Conservation (phyloP, 2,888 invertebrate species). For the Erynnis tages region DNA sequence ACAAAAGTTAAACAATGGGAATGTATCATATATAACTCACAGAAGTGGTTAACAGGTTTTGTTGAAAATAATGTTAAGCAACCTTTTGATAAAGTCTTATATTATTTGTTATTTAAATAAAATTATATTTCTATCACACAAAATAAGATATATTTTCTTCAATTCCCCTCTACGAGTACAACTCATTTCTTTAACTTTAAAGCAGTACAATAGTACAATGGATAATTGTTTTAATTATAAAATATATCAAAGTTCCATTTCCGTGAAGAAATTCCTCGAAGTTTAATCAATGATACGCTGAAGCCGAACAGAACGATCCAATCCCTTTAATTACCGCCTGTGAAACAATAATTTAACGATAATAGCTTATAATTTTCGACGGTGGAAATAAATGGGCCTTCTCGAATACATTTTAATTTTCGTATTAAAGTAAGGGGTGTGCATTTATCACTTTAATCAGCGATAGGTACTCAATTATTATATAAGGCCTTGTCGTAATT, state of each 20-base stretch:
- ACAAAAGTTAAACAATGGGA: no score
- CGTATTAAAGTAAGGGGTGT: neutral
- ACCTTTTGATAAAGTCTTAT: no score
- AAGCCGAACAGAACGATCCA: constrained; percentile 7
- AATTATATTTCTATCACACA: no score
- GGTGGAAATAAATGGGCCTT: constrained; percentile 2
- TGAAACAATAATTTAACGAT: constrained; percentile 18
- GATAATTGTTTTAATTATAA: constrained; percentile 1
- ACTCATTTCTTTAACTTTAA: no score
- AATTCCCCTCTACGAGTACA: no score
- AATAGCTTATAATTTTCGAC: constrained; percentile 17
- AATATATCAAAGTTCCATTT: constrained; percentile 3
- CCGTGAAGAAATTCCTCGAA: constrained; percentile 1
- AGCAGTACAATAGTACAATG: no score
- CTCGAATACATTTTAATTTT: neutral
- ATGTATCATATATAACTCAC: no score
- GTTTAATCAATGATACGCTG: constrained; percentile 17
- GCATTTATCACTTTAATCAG: neutral
- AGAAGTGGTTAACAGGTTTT: no score
- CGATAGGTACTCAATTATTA: neutral
- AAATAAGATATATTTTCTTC: no score
- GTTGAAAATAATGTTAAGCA: no score
- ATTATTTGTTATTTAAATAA: no score
- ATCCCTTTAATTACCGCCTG: constrained; percentile 15
- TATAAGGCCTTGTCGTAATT: no score